Base-by-base conservation (phyloP, 1,140 invertebrate genomes). In the Sminthurides bifidus region DNA sequence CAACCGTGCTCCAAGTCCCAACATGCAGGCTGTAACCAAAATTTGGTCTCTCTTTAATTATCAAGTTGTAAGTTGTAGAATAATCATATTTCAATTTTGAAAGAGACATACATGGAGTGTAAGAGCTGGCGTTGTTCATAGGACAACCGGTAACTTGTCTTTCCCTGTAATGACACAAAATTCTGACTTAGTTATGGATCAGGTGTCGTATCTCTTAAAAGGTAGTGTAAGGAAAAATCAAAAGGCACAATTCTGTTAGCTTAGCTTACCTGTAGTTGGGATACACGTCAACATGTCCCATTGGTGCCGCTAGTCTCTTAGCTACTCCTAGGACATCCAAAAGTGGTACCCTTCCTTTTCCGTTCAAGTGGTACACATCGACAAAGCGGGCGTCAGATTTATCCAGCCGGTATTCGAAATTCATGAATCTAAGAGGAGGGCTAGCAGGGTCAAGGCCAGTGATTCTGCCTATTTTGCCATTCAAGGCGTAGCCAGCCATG, bases 341-440 rank as follows among this genome's bases (percentile, higher is more conserved):
- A 27, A 48, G 45, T n/a, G 53, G 50, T 30, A 57, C 56, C 21
- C 37, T 52, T 4, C 52, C n/a, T 40, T 52, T 38, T 15, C 59
- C 59, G 44, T 61, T 61, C 0, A 61, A 51, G 21, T 50, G 59
- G 1, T 57, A 33, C 17, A 60, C 44, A 21, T 61, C 54, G 1
- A 61, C 59, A 26, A 57, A 57, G 15, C 54, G 23, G 4, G 59
- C 59, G 31, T 61, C 54, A 0, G 50, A 30, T 12, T 38, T 26
- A 27, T 54, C 46, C 26, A 61, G 19, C 17, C 21, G 30, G 29
- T 44, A 50, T 26, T 57, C 48, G 10, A 49, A 54, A 12, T 38
- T 17, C 6, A 51, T 30, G 4, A 45, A 45, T 15, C 37, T 40
- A 24, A 24, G 27, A 14, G 41, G 19, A 1, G 51, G 44, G 10